Percentiles rank a stretch among this genome's conserved stretches.
Evolutionary conservation across 2,797 vertebrate species (phyloP).

Genomic region (Octomys mimax): DNA sequence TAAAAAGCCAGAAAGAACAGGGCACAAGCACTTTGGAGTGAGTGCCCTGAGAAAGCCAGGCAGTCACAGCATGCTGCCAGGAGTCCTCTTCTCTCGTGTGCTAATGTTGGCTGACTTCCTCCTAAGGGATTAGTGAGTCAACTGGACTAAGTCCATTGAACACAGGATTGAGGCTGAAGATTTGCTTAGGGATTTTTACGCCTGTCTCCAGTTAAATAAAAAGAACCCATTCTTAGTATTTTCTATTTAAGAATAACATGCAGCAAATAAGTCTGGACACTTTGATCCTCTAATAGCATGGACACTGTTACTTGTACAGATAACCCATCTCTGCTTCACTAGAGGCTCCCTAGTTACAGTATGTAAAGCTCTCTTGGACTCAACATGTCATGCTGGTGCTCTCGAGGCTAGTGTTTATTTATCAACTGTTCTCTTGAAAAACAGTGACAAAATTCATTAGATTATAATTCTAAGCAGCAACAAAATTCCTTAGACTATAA

Average conservation of each 20-base stretch:
- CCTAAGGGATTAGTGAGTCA: neutral
- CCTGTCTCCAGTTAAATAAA: neutral
- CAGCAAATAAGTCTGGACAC: neutral
- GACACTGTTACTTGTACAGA: neutral
- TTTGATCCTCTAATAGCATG: neutral
- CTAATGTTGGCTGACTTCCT: neutral
- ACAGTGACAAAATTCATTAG: neutral
- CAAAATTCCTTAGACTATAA: neutral
- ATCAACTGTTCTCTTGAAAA: slow-evolving; percentile 32
- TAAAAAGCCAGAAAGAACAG: slow-evolving; percentile 4
- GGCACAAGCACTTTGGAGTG: neutral
- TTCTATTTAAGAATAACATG: slow-evolving; percentile 6
- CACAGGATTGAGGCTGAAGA: neutral
- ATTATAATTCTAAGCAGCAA: neutral
- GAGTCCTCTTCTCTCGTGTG: neutral
- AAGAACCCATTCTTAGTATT: neutral
- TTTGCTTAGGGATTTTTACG: slow-evolving; percentile 16
- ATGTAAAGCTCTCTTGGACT: neutral
- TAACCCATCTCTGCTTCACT: neutral
- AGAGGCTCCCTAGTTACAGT: neutral
- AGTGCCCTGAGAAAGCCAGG: neutral
- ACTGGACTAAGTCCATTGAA: neutral
- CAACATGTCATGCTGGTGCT: neutral
- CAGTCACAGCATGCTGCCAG: neutral
- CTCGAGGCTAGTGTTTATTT: neutral